Base-by-base conservation (phyloP, 2,797 vertebrate genomes). In the Sternotherus odoratus region DNA sequence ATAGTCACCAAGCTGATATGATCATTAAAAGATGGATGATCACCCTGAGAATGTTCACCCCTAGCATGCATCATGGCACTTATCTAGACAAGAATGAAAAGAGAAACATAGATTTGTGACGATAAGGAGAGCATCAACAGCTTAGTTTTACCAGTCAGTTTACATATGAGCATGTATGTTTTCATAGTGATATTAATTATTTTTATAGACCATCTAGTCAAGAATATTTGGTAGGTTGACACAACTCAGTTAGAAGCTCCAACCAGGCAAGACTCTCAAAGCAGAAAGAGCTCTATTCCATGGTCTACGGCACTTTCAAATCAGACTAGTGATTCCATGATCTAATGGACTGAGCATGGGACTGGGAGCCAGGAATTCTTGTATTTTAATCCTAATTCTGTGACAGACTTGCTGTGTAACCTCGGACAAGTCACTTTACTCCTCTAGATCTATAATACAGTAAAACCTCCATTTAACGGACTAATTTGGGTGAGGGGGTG, bases 51-150 rank as follows among this genome's bases (percentile, higher is more conserved):
- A 90, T 91, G 81, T 33, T 94, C 48, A 49, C 72, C 74, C 89
- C 49, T 12, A 1, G 36, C 3, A 2, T 39, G 53, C 87, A 92
- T 93, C 83, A 85, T 43, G 81, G 88, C 77, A 79, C 60, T 91
- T 93, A 88, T 89, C 91, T 84, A 75, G 89, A 66, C 93, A 89
- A 82, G 56, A 94, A 80, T 2, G 43, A 72, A 83, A 87, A 95
- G 56, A 69, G 60, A 86, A 92, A 15, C 36, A 13, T 77, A 57
- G 80, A 30, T 63, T 79, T 12, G 6, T 3, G 0, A 0, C 63
- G 74, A 90, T 85, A 92, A 72, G 80, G 86, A 28, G 19, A 82
- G 83, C 50, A 80, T n/a, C 21, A 88, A 23, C 56, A 85, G n/a
- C 85, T 96, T 83, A 82, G 85, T 82, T 0, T 3, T 87, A 81